A percentile compares a stretch with the other conserved stretches of the same genome.
phyloP scores from a whole-genome alignment of 2,888 invertebrate species.

The Drosophila atroscutellata region DNA sequence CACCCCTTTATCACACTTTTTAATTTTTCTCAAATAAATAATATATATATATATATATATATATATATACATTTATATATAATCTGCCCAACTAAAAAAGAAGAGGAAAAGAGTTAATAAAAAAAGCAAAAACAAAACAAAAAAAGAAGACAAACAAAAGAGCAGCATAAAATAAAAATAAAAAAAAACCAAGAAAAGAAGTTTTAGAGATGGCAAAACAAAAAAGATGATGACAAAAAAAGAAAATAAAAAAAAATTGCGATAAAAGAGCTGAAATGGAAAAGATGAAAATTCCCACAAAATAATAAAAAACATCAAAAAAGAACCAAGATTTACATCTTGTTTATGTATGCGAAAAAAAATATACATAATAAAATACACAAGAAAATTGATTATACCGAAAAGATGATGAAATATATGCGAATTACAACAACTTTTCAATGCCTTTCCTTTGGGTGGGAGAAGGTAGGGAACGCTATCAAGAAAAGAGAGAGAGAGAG shows the following conservation, averaged over 20 bases:
- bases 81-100: constrained; percentile 53
- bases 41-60: constrained; percentile 40
- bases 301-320: constrained; percentile 52
- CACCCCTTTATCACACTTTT: constrained; percentile 81
- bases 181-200: constrained; percentile 55
- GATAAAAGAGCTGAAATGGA: constrained; percentile 56
- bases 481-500: not conserved
- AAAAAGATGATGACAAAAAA: constrained; percentile 49
- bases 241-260: constrained; percentile 41
- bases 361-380: constrained; percentile 60
- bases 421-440: constrained; percentile 71
- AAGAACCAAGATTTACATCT: constrained; percentile 54
- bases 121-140: constrained; percentile 26
- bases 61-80: constrained; percentile 45
- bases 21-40: constrained; percentile 71
- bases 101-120: constrained; percentile 47
- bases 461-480: constrained; percentile 44
- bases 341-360: constrained; percentile 51
- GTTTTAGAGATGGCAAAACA: constrained; percentile 62
- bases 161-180: constrained; percentile 59
- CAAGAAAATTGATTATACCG: constrained; percentile 70
- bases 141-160: constrained; percentile 63
- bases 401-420: constrained; percentile 76
- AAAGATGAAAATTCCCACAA: constrained; percentile 64
- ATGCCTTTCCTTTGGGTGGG: constrained; percentile 80